Evolutionary conservation across 2,113 vertebrate species (phyloP).

Genomic region (Gymnocephalus cernua): DNA sequence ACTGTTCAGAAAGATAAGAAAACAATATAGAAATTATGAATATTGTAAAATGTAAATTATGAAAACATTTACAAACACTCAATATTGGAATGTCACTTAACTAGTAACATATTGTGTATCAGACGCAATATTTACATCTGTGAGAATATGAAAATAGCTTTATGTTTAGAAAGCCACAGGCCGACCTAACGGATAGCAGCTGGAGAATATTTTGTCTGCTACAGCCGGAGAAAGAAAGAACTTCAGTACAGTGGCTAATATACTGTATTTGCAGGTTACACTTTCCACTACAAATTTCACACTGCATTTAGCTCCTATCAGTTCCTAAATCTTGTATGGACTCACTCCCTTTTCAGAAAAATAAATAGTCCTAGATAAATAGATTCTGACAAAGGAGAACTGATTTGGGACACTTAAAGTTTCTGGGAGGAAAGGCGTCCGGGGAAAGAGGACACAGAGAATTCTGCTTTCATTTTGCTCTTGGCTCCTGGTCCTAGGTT

Average conservation of each 20-base stretch:
- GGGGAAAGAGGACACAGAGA: constrained; percentile 64
- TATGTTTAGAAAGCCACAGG: constrained; percentile 38
- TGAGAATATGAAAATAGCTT: constrained; percentile 45
- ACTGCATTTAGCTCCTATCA: neutral
- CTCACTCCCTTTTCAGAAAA: neutral
- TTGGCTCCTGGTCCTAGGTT: constrained; percentile 53
- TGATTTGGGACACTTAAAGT: constrained; percentile 57
- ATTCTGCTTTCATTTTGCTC: constrained; percentile 73
- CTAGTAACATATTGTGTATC: constrained; percentile 38
- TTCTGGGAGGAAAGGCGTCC: constrained; percentile 71
- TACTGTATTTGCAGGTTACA: constrained; percentile 20
- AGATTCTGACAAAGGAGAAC: neutral
- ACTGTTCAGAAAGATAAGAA: neutral
- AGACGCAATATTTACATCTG: constrained; percentile 58
- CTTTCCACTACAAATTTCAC: constrained; percentile 14
- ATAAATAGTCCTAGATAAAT: neutral
- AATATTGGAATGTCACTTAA: constrained; percentile 40
- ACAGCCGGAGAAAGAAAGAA: constrained; percentile 24
- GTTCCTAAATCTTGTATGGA: neutral
- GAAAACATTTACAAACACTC: constrained; percentile 32
- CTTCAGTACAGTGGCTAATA: constrained; percentile 1
- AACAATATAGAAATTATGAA: neutral
- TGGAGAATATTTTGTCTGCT: constrained; percentile 33
- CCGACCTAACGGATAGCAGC: constrained; percentile 32
- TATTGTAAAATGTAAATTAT: constrained; percentile 1